Base-by-base conservation (phyloP, 2,888 invertebrate species). In the Spilosoma lubricipeda region DNA sequence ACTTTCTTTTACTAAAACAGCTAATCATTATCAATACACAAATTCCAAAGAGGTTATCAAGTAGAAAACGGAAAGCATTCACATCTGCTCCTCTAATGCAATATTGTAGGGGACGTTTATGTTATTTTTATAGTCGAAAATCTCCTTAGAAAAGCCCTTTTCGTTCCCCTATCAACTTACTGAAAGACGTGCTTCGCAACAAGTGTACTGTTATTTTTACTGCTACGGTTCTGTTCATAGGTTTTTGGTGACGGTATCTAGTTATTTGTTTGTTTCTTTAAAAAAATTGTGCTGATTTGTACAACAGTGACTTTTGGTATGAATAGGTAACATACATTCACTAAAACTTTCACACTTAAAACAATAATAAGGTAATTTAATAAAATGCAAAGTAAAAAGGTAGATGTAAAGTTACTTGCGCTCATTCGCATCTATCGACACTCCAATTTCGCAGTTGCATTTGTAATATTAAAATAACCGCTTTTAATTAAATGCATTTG, bases 101-200 rank as follows among this genome's bases (percentile, higher is more conserved):
- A 86, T 88, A 85, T 86, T 84, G 81, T 72, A 72, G 33, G 77
- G 78, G 78, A 79, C 78, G 77, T 85, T 86, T 86, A 86, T 87
- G 86, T 87, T 86, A 88, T 85, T 87, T 87, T 88, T 87, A 87
- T 84, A 71, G 82, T 79, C 66, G 73, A 77, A 84, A 87, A 86
- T 85, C 85, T 81, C 76, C 74, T 83, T 80, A 71, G 72, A 67
- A 78, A 70, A 74, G 78, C 27, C 76, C 75, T 45, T 73, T 66
- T 78, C 67, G 78, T 79, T 76, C 74, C 73, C 72, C 27, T 78
- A 74, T 78, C 77, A 73, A 75, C 52, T 56, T 56, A 56, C 63
- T 71, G 72, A 27, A 69, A 63, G 65, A 71, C 67, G 73, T 70
- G 70, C 76, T 78, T 71, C 30, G 23, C 73, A 20, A 13, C 71